Conservation (phyloP, 1,140 invertebrate genomes). For the Solenopsis invicta region DNA sequence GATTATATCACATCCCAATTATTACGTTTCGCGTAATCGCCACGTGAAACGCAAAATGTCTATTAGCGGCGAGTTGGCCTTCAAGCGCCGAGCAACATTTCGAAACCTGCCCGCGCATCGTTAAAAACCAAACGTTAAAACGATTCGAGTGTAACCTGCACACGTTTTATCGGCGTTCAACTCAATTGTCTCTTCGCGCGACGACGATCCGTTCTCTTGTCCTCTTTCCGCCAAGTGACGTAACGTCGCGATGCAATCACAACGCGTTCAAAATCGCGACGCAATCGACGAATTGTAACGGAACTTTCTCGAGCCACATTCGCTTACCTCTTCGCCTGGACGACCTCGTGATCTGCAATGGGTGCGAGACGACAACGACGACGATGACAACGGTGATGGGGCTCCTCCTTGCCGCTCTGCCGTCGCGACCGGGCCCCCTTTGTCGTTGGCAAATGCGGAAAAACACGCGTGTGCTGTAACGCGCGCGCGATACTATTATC, state of each 20-base stretch:
- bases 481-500: conserved; percentile 69
- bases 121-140: background rate
- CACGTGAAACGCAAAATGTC: background rate
- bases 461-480: conserved; percentile 41
- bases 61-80: background rate
- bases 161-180: background rate
- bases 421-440: conserved; percentile 28
- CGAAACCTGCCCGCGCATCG: background rate
- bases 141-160: background rate
- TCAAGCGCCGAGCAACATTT: background rate
- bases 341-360: conserved; percentile 82
- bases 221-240: background rate
- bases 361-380: conserved; percentile 31
- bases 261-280: conserved; percentile 3
- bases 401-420: background rate
- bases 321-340: conserved; percentile 76
- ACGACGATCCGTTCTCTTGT: no score
- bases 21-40: background rate
- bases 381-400: background rate
- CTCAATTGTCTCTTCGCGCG: background rate
- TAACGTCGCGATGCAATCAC: conserved; percentile 16
- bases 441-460: conserved; percentile 57
- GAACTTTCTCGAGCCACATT: background rate
- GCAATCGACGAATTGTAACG: background rate
- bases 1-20: conserved; percentile 37